Evolutionary conservation across 2,888 invertebrate genomes (phyloP).

Genomic region (Dynastes hyllus): DNA sequence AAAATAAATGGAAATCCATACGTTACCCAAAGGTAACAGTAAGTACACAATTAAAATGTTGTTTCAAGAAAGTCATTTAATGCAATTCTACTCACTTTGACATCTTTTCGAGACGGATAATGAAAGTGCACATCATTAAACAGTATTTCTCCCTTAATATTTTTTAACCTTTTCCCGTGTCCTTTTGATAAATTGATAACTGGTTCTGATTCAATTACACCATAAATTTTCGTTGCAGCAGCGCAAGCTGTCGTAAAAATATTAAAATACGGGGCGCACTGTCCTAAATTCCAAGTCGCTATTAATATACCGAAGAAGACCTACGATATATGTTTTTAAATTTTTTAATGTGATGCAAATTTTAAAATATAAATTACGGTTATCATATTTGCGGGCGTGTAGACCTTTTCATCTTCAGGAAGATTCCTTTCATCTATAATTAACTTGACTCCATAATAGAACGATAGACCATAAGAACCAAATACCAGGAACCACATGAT

Average conservation of each 20-base stretch:
- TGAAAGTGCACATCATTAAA: slow-evolving; percentile 84
- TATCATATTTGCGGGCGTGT: slow-evolving; percentile 81
- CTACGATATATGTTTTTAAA: slow-evolving; percentile 68
- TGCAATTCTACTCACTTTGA: slow-evolving; percentile 74
- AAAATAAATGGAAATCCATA: too few species aligned
- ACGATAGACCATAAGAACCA: slow-evolving; percentile 81
- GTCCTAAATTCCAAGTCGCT: slow-evolving; percentile 86
- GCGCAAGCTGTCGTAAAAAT: slow-evolving; percentile 87
- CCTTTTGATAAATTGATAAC: slow-evolving; percentile 81
- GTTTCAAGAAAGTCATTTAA: neutral
- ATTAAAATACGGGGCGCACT: slow-evolving; percentile 87
- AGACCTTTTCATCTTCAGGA: slow-evolving; percentile 71
- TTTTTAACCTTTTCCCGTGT: slow-evolving; percentile 75
- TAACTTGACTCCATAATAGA: slow-evolving; percentile 86
- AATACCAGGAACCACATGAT: slow-evolving; percentile 86
- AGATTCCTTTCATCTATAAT: slow-evolving; percentile 78
- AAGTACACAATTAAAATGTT: neutral
- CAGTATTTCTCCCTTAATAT: slow-evolving; percentile 79
- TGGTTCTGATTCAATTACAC: slow-evolving; percentile 84
- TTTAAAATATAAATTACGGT: slow-evolving; percentile 73
- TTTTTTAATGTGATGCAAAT: too few species aligned
- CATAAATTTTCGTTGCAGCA: slow-evolving; percentile 85
- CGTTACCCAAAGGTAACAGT: too few species aligned
- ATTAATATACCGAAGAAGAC: slow-evolving; percentile 86
- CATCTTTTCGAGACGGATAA: slow-evolving; percentile 87